Conservation (phyloP, 2,888 invertebrate genomes). For the Ornithoptera alexandrae region DNA sequence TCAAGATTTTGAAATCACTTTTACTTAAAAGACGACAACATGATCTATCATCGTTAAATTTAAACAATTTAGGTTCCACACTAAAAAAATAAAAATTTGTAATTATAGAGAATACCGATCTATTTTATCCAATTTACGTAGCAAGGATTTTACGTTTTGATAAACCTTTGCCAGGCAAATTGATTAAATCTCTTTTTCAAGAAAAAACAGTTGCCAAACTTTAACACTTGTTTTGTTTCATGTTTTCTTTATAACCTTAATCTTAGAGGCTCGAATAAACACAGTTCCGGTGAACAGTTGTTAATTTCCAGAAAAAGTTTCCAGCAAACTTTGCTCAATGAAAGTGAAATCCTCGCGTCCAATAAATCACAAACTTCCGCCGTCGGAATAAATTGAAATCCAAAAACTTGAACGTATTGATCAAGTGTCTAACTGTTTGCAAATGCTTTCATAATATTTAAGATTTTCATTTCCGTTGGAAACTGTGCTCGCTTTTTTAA, state of each 20-base stretch:
- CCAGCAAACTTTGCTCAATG: background rate
- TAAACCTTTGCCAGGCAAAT: too few species aligned
- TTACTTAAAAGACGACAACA: too few species aligned
- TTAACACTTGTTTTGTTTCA: background rate
- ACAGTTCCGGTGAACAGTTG: slow-evolving; percentile 6
- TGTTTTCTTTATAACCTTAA: background rate
- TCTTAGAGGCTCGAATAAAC: background rate
- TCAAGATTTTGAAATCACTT: too few species aligned
- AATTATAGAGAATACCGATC: too few species aligned
- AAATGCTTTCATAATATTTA: background rate
- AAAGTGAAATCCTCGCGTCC: slow-evolving; percentile 12
- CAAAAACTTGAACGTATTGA: slow-evolving; percentile 1
- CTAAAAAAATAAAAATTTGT: too few species aligned
- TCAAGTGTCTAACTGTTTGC: slow-evolving; percentile 3
- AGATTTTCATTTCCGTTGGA: background rate
- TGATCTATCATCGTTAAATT: too few species aligned
- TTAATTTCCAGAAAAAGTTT: slow-evolving; percentile 7
- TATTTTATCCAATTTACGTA: too few species aligned
- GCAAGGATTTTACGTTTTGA: too few species aligned
- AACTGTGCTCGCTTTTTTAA: background rate
- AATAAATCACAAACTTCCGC: slow-evolving; percentile 23
- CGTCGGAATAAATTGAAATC: slow-evolving; percentile 2
- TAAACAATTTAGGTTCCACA: too few species aligned
- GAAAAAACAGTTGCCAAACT: too few species aligned
- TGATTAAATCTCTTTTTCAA: too few species aligned